phyloP scores from a whole-genome alignment of 2,113 vertebrate genomes.

The Nothobranchius furzeri region DNA sequence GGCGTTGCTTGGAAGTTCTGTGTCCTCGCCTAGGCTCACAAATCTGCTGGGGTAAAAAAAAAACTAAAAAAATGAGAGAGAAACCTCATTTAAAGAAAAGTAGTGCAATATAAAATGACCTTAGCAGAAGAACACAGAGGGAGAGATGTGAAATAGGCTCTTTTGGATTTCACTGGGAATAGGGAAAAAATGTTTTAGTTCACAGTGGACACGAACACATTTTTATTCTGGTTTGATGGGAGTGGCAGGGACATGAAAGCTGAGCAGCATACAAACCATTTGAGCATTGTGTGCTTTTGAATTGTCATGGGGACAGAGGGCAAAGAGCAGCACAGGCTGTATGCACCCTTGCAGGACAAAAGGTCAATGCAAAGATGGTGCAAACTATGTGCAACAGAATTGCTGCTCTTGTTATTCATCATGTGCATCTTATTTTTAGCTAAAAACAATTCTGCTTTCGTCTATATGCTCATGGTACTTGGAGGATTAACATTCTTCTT shows the following conservation, averaged over 20 bases:
- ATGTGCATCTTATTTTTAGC: neutral
- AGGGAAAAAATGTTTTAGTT: neutral
- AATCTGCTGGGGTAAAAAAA: conserved; percentile 14
- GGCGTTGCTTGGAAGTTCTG: conserved; percentile 35
- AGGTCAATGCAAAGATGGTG: neutral
- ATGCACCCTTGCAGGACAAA: conserved; percentile 10
- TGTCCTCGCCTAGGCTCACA: conserved; percentile 14
- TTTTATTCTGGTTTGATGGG: conserved; percentile 9
- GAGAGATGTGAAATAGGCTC: conserved; percentile 5
- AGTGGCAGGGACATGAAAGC: conserved; percentile 1
- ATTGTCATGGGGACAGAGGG: conserved; percentile 11
- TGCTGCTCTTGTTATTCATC: conserved; percentile 18
- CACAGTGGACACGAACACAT: neutral
- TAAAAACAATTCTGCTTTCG: neutral
- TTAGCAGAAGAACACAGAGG: conserved; percentile 8
- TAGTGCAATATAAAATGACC: conserved; percentile 37
- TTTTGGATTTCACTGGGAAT: conserved; percentile 6
- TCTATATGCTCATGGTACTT: neutral
- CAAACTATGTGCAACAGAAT: conserved; percentile 18
- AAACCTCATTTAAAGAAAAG: conserved; percentile 46
- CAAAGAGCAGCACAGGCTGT: neutral
- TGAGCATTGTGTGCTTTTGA: neutral
- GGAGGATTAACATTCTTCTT: neutral
- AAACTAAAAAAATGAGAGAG: neutral
- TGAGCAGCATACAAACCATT: conserved; percentile 17